phyloP scores from a whole-genome alignment of 2,797 vertebrate species.

The Lacerta agilis region DNA sequence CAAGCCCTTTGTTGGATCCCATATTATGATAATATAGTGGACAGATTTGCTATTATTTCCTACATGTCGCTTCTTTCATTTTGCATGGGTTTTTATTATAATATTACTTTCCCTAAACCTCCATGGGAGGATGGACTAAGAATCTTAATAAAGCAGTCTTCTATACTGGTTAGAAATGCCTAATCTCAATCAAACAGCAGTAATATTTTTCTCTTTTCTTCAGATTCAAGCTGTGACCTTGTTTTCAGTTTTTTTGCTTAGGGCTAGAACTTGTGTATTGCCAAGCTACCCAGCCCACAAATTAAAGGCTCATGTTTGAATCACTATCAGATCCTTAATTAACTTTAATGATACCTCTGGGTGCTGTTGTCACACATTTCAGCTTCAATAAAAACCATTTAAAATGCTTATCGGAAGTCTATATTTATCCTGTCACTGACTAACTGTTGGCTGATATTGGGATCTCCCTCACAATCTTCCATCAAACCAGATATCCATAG shows the following conservation, averaged over 20 bases:
- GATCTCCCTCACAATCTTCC: not conserved
- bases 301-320: slow-evolving; percentile 53
- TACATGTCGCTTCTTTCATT: not conserved
- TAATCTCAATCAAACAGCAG: slow-evolving; percentile 3
- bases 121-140: no score
- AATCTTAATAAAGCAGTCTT: not conserved
- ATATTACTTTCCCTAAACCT: not conserved
- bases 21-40: not conserved
- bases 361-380: slow-evolving; percentile 57
- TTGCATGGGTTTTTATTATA: not conserved
- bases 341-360: slow-evolving; percentile 67
- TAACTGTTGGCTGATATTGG: not conserved
- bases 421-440: slow-evolving; percentile 31
- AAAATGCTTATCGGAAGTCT: slow-evolving; percentile 52
- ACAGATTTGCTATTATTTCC: not conserved
- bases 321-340: slow-evolving; percentile 70
- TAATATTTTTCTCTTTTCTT: slow-evolving; percentile 29
- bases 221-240: slow-evolving; percentile 62
- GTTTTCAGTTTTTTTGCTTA: slow-evolving; percentile 54
- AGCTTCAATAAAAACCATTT: slow-evolving; percentile 54
- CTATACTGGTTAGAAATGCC: not conserved
- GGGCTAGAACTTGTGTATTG: slow-evolving; percentile 54
- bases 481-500: not conserved
- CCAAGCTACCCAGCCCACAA: slow-evolving; percentile 54
- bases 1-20: not conserved